phyloP scores from a whole-genome alignment of 2,797 vertebrate species.

The Brachyrhaphis roseni region DNA sequence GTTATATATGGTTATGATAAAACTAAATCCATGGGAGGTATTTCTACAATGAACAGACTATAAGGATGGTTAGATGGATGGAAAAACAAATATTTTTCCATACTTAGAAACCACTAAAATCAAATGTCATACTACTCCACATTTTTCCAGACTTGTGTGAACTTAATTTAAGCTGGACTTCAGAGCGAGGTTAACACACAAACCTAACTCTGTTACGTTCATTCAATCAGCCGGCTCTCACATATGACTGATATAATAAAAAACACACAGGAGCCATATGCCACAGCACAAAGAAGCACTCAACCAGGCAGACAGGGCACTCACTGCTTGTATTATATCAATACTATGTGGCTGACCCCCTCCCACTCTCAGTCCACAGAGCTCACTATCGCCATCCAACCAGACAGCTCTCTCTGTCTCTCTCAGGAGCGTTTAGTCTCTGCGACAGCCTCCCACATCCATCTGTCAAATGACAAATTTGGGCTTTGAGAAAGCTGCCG shows the following conservation, averaged over 20 bases:
- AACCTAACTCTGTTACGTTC: constrained; percentile 36
- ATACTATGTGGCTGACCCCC: constrained; percentile 70
- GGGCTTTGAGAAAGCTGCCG: constrained; percentile 61
- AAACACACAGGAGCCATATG: constrained; percentile 61
- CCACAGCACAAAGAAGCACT: constrained; percentile 62
- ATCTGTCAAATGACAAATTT: constrained; percentile 82
- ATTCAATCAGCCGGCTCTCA: constrained; percentile 17
- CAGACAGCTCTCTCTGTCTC: constrained; percentile 67
- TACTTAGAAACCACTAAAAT: background rate
- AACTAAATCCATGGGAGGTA: background rate
- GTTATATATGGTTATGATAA: background rate
- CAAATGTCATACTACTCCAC: background rate
- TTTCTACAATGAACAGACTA: background rate
- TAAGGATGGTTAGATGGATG: background rate
- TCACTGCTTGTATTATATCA: constrained; percentile 73
- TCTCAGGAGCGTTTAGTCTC: constrained; percentile 76
- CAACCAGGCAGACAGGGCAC: constrained; percentile 70
- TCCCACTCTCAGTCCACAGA: constrained; percentile 59
- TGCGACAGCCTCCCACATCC: constrained; percentile 83
- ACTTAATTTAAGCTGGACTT: constrained; percentile 65
- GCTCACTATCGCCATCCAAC: constrained; percentile 54
- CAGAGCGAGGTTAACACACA: constrained; percentile 55
- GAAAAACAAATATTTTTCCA: background rate
- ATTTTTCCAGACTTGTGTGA: constrained; percentile 10
- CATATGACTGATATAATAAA: constrained; percentile 29